These are phyloP conservation scores for Nestor notabilis DNA, from an alignment of 2,113 vertebrate genomes.

Conservation along the genomic window DNA sequence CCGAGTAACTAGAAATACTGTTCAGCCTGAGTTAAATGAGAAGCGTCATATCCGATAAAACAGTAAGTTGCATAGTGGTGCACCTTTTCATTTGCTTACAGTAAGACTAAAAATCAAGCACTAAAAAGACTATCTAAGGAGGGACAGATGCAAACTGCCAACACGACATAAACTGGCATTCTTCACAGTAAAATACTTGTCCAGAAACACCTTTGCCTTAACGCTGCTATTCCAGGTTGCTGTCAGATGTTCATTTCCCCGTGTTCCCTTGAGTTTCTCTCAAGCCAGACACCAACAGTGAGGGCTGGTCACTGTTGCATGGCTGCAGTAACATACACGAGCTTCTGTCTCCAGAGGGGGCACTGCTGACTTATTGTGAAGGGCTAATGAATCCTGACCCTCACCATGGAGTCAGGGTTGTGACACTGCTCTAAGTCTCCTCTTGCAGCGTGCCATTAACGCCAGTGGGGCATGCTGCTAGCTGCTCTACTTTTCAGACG, in stretches of 20 bases:
- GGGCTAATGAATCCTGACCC: neutral
- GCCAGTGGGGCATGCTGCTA: accelerated
- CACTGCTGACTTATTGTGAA: neutral
- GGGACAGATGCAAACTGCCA: neutral
- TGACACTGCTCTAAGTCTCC: accelerated
- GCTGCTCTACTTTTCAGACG: neutral
- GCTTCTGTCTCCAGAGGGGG: neutral
- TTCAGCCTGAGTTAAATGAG: neutral
- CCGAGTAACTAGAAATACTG: neutral
- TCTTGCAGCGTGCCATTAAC: accelerated
- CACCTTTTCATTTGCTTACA: neutral
- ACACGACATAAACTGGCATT: neutral
- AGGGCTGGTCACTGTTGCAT: neutral
- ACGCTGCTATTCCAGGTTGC: neutral
- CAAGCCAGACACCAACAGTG: neutral
- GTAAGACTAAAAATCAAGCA: neutral
- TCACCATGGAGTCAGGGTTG: neutral
- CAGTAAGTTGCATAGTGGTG: neutral
- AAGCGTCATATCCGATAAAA: neutral
- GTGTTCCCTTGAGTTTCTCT: neutral
- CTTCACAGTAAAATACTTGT: neutral
- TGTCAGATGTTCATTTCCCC: neutral
- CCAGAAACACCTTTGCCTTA: neutral
- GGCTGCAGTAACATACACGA: neutral
- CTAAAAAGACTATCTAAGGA: neutral